Evolutionary conservation across 2,113 vertebrate genomes (phyloP).

Genomic region (Myrmophylax atrothorax): DNA sequence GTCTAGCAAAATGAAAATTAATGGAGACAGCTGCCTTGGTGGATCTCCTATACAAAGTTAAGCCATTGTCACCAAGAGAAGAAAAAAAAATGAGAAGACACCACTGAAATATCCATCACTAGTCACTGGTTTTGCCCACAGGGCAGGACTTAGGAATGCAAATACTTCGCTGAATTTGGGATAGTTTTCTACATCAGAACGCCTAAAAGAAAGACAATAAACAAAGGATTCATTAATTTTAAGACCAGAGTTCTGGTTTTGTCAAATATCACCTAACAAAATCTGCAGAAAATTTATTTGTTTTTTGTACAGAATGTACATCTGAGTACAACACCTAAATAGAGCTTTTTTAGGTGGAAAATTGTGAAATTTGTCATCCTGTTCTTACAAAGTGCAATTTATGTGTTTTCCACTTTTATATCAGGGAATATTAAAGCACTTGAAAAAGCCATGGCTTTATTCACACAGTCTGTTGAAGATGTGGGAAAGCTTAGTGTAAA

Average conservation of each 20-base stretch:
- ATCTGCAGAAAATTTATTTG: neutral
- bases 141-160: neutral
- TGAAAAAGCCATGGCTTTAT: neutral
- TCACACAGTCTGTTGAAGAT: neutral
- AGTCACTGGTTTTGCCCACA: neutral
- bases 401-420: neutral
- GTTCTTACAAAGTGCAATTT: neutral
- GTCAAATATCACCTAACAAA: neutral
- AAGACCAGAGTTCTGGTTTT: neutral
- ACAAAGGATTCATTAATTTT: neutral
- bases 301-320: neutral
- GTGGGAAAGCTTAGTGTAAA: neutral
- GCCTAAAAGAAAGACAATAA: neutral
- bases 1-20: neutral
- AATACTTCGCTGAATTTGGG: neutral
- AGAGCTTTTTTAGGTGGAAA: neutral
- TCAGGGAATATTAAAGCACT: neutral
- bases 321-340: neutral
- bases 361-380: neutral
- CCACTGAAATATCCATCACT: neutral
- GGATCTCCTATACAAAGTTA: neutral
- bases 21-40: neutral
- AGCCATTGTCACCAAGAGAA: neutral
- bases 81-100: neutral
- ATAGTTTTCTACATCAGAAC: neutral